These are phyloP conservation scores for Cygnus buccinator DNA, from an alignment of 2,113 vertebrate genomes.

Conservation along the genomic window DNA sequence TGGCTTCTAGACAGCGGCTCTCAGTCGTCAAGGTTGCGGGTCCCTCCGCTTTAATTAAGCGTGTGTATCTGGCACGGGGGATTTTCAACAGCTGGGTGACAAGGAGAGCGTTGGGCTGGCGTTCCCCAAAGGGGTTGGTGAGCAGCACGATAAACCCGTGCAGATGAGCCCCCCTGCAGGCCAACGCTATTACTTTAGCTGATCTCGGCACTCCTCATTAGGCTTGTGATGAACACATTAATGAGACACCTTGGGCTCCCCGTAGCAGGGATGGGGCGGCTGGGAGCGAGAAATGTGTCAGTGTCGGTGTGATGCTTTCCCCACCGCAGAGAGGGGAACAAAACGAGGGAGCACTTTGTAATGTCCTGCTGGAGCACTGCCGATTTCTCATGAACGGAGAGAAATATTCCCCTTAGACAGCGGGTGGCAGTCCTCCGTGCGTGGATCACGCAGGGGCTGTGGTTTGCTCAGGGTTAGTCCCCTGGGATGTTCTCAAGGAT, in stretches of 20 bases:
- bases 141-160: neutral
- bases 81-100: neutral
- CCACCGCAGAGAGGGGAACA: neutral
- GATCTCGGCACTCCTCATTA: neutral
- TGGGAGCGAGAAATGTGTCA: neutral
- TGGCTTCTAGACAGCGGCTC: neutral
- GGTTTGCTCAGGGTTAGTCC: neutral
- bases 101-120: neutral
- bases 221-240: neutral
- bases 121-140: neutral
- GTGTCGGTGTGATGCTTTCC: fast-evolving
- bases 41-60: conserved; percentile 56
- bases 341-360: neutral
- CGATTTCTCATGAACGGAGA: neutral
- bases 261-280: fast-evolving
- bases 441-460: neutral
- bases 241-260: neutral
- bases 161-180: conserved; percentile 43
- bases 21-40: conserved; percentile 37
- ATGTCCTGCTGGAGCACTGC: neutral
- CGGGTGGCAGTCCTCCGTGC: neutral
- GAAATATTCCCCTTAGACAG: neutral
- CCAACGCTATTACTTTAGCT: conserved; percentile 32
- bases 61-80: neutral
- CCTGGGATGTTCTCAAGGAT: neutral